These are phyloP conservation scores for Arctopsyche grandis DNA, from an alignment of 1,140 invertebrate genomes.

Conservation along the genomic window DNA sequence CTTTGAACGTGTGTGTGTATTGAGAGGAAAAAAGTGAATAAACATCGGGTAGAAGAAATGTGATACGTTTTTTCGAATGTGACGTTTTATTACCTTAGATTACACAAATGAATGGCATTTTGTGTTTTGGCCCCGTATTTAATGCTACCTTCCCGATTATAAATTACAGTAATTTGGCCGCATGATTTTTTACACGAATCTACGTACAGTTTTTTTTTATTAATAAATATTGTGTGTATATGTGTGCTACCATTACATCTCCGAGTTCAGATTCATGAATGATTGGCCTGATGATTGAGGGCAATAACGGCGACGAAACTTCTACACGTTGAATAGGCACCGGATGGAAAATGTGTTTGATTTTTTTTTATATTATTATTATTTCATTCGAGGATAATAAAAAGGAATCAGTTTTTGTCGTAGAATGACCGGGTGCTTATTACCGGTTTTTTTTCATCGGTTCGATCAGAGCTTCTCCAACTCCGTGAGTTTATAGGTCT, in stretches of 20 bases:
- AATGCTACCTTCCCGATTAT: slow-evolving; percentile 50
- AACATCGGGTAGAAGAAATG: slow-evolving; percentile 37
- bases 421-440: slow-evolving; percentile 6
- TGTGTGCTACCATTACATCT: neutral
- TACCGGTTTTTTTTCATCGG: neutral
- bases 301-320: slow-evolving; percentile 34
- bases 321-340: slow-evolving; percentile 6
- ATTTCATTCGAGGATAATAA: slow-evolving; percentile 23
- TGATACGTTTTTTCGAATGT: slow-evolving; percentile 51
- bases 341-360: neutral
- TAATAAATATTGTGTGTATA: neutral
- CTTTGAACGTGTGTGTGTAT: neutral
- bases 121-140: slow-evolving; percentile 46
- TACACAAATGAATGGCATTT: slow-evolving; percentile 51
- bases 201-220: neutral
- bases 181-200: slow-evolving; percentile 16
- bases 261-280: slow-evolving; percentile 44
- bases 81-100: slow-evolving; percentile 54
- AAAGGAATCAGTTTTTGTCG: slow-evolving; percentile 22
- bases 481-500: neutral
- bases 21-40: neutral
- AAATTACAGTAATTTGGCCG: slow-evolving; percentile 52
- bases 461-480: neutral
- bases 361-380: slow-evolving; percentile 9
- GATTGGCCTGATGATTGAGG: slow-evolving; percentile 44